These are phyloP conservation scores for Nomada hirtipes DNA, from an alignment of 2,888 invertebrate species.

Conservation along the genomic window DNA sequence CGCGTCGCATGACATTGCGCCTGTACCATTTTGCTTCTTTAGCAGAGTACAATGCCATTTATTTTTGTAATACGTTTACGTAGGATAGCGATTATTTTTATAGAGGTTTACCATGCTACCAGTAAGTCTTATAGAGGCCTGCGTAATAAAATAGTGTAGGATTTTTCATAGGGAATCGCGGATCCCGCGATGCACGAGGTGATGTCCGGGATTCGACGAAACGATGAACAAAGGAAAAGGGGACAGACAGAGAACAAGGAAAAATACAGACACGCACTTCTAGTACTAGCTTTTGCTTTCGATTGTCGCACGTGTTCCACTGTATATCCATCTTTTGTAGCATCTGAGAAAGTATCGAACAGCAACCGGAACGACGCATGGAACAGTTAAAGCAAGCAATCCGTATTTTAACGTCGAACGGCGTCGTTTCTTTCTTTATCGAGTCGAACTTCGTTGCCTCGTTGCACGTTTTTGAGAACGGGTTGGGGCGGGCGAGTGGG, in stretches of 20 bases:
- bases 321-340: not conserved
- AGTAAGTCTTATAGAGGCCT: constrained; percentile 84
- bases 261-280: constrained; percentile 64
- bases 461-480: not conserved
- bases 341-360: constrained; percentile 3
- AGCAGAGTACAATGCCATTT: constrained; percentile 84
- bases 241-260: too few species aligned
- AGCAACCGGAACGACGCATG: constrained; percentile 30
- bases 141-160: constrained; percentile 75
- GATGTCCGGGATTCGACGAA: constrained; percentile 39
- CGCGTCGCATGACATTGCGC: constrained; percentile 82
- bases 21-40: constrained; percentile 84
- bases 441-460: constrained; percentile 17
- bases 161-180: constrained; percentile 72
- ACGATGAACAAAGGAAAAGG: constrained; percentile 8
- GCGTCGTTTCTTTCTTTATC: too few species aligned
- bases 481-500: not conserved
- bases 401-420: not conserved
- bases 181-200: constrained; percentile 32
- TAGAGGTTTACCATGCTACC: constrained; percentile 81
- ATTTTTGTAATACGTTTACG: constrained; percentile 84
- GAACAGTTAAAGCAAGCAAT: constrained; percentile 30
- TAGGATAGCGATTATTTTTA: constrained; percentile 83
- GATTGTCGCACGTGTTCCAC: constrained; percentile 8
- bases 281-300: constrained; percentile 67